Conservation (phyloP, 2,888 invertebrate genomes). For the Lepidocyrtinus sp. region DNA sequence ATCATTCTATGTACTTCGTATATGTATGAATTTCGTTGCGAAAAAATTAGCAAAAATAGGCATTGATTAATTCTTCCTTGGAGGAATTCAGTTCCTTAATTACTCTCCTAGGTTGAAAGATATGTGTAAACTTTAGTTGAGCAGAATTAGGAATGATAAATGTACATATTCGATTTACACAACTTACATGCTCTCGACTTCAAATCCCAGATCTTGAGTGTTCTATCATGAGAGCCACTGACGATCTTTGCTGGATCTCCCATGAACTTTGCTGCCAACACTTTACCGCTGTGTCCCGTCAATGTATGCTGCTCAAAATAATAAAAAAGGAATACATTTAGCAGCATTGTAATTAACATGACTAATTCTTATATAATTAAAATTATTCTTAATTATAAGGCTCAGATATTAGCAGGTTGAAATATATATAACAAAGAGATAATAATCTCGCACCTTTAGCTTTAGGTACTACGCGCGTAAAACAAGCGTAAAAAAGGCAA, state of each 20-base stretch:
- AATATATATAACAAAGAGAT: neutral
- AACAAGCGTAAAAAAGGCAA: neutral
- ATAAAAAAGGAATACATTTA: slow-evolving; percentile 24
- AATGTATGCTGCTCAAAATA: slow-evolving; percentile 91
- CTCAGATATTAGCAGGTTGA: neutral
- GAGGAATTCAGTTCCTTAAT: neutral
- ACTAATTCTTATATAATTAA: slow-evolving; percentile 6
- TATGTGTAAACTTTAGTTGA: no score
- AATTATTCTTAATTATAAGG: slow-evolving; percentile 29
- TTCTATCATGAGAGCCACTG: slow-evolving; percentile 97
- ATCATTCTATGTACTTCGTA: no score
- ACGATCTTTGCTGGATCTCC: slow-evolving; percentile 77
- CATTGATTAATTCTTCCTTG: neutral
- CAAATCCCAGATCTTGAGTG: slow-evolving; percentile 98
- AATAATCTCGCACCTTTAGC: neutral
- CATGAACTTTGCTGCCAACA: slow-evolving; percentile 96
- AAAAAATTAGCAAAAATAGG: neutral
- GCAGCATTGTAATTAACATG: slow-evolving; percentile 22
- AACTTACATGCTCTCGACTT: slow-evolving; percentile 89
- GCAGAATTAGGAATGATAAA: no score
- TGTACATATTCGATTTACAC: no score
- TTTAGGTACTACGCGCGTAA: neutral
- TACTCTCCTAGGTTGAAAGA: neutral
- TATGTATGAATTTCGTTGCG: no score
- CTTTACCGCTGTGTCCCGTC: slow-evolving; percentile 97